Evolutionary conservation across 2,113 vertebrate species (phyloP), one percentile per base, ranked within the genome.

Genomic region (Todiramphus saurophagus): DNA sequence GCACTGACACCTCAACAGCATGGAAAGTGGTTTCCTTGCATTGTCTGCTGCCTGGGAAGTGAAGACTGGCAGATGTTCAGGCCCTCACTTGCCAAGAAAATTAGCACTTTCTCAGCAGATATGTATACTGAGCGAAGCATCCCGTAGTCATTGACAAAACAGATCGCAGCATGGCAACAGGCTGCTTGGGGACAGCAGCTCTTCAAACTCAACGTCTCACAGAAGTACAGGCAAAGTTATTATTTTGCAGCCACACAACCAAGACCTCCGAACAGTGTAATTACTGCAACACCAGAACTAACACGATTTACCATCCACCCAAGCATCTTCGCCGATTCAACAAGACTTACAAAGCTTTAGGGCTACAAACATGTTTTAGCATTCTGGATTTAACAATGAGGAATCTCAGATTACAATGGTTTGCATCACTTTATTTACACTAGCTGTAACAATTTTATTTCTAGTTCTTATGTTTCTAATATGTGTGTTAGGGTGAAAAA

Each of bases 41-140:
- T 66, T 85, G 68, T 69, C 64, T 95, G 94, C 74, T 75, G 94
- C 79, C 69, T 78, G 73, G 48, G 44, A 59, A 95, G 66, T 50
- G 46, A 87, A 81, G 77, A 92, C 74, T 86, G 97, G 85, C 96
- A 96, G 96, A 97, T 91, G 95, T 81, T 96, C 89, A 64, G 24
- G 23, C 95, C 76, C 93, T 83, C 58, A 74, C 58, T 93, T 85
- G 91, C 86, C 93, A 97, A 83, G 81, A 95, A 96, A 96, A 96
- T 96, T 84, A 97, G 69, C 75, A 69, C 37, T 97, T 96, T 68
- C 84, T 62, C 58, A 83, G 28, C 64, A 96, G 72, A 60, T 78
- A 74, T 9, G 39, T 64, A 64, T 31, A 87, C n/a, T 56, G 79
- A 93, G 46, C 39, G 83, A 94, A 93, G 89, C 77, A 89, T 95